Base-by-base conservation (phyloP, 2,797 vertebrate species). In the Chloroceryle inda region DNA sequence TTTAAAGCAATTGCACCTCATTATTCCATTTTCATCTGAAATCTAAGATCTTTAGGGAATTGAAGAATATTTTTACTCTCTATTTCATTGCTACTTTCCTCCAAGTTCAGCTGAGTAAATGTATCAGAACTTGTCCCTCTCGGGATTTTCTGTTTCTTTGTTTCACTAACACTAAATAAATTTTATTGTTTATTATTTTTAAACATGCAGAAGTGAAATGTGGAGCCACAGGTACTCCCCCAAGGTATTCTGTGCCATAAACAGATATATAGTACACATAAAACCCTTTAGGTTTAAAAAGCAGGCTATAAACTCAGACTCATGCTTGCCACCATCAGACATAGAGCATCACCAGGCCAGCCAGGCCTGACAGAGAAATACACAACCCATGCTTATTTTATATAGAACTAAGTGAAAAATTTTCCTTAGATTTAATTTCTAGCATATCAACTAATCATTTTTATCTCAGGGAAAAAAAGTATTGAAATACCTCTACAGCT, bases 181-280 rank as follows among this genome's bases (percentile, higher is more conserved):
- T 93, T 71, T 93, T 91, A 89, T 69, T 92, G 55, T 82, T 95
- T 87, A 52, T 40, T 85, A 52, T 89, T 93, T 91, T 85, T 90
- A 92, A 92, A 76, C 40, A 87, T 35, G 61, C 64, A 87, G 77
- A 94, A 94, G 44, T 49, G 71, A 95, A 89, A 74, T 47, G 64
- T 62, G 31, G 63, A 95, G 71, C 37, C 77, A 94, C 72, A 56
- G 83, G 61, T 47, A 79, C 31, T 89, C 37, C 84, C 81, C 52
- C 53, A 76, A 74, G 77, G 78, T 91, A 92, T 76, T 92, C 37
- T 56, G 40, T 74, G 37, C 59, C 71, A 67, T 84, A 44, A 94
- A 89, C 75, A 92, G 67, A 76, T 45, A 84, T 33, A 61, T 1
- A 73, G 35, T 23, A 17, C 71, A 52, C 29, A 53, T 63, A 92